Evolutionary conservation across 2,888 invertebrate genomes (phyloP).

Genomic region (Lepas anatifera): DNA sequence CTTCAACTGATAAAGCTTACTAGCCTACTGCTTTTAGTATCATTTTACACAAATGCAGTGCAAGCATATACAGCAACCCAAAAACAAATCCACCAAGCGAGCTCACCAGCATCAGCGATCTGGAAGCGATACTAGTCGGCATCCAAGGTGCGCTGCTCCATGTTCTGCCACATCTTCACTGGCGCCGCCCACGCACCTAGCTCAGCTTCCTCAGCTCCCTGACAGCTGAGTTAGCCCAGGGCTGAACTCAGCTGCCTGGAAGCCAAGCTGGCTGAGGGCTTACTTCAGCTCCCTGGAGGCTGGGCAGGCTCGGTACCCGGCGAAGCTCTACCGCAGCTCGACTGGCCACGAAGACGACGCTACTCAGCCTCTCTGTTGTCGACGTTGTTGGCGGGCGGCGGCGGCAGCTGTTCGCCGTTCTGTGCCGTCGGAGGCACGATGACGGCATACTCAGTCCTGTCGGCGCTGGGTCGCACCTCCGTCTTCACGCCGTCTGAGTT

Average conservation of each 20-base stretch:
- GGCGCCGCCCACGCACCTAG: no score
- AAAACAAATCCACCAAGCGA: no score
- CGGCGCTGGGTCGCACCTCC: slow-evolving; percentile 7
- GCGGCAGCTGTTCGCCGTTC: background rate
- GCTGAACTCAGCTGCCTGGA: background rate
- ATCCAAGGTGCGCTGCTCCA: no score
- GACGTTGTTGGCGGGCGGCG: no score
- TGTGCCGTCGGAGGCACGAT: background rate
- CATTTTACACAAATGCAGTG: no score
- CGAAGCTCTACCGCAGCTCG: background rate
- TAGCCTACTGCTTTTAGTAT: no score
- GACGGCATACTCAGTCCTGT: slow-evolving; percentile 2
- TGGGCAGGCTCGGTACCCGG: background rate
- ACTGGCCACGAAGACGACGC: background rate
- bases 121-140: no score
- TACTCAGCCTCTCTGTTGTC: background rate
- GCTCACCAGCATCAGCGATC: no score
- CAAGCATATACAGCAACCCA: no score
- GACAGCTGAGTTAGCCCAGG: no score
- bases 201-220: background rate
- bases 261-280: background rate
- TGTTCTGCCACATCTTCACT: no score
- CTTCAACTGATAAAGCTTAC: no score
- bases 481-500: background rate
- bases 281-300: background rate